Conservation (phyloP, 64 coral and sea anemone species). For the Orbicella faveolata region DNA sequence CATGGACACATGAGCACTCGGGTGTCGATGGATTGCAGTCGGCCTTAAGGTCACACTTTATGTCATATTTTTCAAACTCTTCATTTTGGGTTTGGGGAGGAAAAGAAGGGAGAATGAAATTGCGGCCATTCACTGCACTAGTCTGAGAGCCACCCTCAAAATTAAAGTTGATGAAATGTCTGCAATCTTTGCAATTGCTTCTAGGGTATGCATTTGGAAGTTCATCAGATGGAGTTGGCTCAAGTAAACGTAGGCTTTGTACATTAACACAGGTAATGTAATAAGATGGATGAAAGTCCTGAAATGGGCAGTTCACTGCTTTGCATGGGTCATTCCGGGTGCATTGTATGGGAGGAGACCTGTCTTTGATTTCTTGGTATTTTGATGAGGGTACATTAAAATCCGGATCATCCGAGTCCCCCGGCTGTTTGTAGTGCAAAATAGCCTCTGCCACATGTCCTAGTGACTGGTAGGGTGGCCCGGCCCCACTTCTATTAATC, state of each 20-base stretch:
- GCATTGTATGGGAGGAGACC: neutral
- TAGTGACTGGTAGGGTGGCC: constrained; percentile 29
- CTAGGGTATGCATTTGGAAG: constrained; percentile 27
- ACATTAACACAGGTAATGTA: constrained; percentile 38
- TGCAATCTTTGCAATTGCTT: neutral
- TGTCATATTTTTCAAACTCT: constrained; percentile 6
- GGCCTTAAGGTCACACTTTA: constrained; percentile 4
- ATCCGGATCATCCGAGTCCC: neutral
- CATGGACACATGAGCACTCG: constrained; percentile 50
- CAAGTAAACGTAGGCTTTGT: constrained; percentile 23
- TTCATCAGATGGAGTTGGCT: constrained; percentile 10
- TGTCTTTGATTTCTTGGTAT: neutral
- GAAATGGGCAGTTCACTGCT: constrained; percentile 72
- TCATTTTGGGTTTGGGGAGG: constrained; percentile 39
- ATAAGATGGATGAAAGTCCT: neutral
- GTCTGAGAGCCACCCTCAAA: constrained; percentile 48
- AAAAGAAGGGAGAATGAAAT: constrained; percentile 38
- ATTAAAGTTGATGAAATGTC: constrained; percentile 59
- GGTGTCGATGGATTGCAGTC: constrained; percentile 24
- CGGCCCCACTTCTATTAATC: neutral
- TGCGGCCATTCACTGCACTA: constrained; percentile 48
- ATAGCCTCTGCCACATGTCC: constrained; percentile 51
- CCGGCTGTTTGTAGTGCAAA: constrained; percentile 25
- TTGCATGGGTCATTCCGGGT: neutral
- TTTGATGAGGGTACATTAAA: neutral